Evolutionary conservation across 2,888 invertebrate species (phyloP).

Genomic region (Epirrhoe alternata): DNA sequence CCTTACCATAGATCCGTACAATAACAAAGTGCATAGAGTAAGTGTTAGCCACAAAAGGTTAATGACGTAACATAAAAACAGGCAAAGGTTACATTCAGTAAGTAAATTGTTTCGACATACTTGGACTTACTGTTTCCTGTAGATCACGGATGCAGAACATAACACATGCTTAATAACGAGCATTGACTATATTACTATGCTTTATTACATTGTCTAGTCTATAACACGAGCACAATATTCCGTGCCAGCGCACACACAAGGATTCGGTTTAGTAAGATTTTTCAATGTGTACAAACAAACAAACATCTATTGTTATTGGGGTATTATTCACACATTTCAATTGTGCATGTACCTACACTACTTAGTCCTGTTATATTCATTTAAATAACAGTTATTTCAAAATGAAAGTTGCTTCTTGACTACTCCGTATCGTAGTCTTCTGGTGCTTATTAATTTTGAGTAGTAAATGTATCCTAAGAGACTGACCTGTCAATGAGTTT

Average conservation of each 20-base stretch:
- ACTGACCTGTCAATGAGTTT: constrained; percentile 99
- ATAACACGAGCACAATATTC: constrained; percentile 52
- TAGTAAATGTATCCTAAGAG: constrained; percentile 57
- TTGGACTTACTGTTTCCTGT: constrained; percentile 92
- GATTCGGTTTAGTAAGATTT: constrained; percentile 53
- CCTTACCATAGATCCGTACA: constrained; percentile 62
- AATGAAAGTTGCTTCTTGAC: background rate
- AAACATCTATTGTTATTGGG: constrained; percentile 16
- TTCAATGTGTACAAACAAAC: constrained; percentile 4
- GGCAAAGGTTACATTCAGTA: constrained; percentile 71
- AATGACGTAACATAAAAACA: constrained; percentile 70
- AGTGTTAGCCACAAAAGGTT: constrained; percentile 82
- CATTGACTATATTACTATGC: constrained; percentile 69
- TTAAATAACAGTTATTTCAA: background rate
- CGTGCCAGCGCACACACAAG: constrained; percentile 73
- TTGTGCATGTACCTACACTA: background rate
- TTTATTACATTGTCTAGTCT: constrained; percentile 49
- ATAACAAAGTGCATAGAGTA: constrained; percentile 67
- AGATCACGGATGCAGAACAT: constrained; percentile 85
- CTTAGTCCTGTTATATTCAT: background rate
- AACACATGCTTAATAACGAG: constrained; percentile 83
- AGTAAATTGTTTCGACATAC: constrained; percentile 75
- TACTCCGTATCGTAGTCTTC: background rate
- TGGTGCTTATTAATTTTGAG: constrained; percentile 2
- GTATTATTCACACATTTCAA: constrained; percentile 12